phyloP scores from a whole-genome alignment of 2,113 vertebrate genomes.

The Burhinus bistriatus region DNA sequence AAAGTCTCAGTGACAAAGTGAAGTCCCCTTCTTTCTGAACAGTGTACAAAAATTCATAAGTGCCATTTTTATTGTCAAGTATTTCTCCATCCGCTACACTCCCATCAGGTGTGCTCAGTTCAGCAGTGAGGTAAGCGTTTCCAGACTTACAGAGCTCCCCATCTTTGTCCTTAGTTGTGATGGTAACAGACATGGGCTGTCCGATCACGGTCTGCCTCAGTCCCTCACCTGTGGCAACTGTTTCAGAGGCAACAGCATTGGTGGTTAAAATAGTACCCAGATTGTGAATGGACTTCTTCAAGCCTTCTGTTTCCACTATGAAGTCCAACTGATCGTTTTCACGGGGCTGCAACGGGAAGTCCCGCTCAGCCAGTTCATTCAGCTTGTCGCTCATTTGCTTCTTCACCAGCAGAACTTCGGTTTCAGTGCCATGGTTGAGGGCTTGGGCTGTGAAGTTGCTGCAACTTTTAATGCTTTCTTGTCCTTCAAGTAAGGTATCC shows the following conservation, averaged over 20 bases:
- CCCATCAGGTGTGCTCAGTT: slow-evolving; percentile 85
- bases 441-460: slow-evolving; percentile 94
- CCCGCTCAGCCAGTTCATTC: slow-evolving; percentile 81
- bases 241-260: slow-evolving; percentile 91
- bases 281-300: slow-evolving; percentile 97
- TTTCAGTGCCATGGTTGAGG: slow-evolving; percentile 90
- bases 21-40: slow-evolving; percentile 90
- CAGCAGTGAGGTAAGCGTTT: slow-evolving; percentile 87
- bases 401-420: slow-evolving; percentile 93
- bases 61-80: slow-evolving; percentile 96
- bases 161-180: slow-evolving; percentile 96
- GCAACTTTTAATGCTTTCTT: slow-evolving; percentile 92
- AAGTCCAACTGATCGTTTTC: slow-evolving; percentile 95
- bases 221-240: slow-evolving; percentile 91
- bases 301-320: slow-evolving; percentile 89
- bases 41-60: slow-evolving; percentile 91
- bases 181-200: slow-evolving; percentile 87
- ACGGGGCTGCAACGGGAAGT: slow-evolving; percentile 88
- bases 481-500: slow-evolving; percentile 87
- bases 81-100: slow-evolving; percentile 87
- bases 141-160: slow-evolving; percentile 94
- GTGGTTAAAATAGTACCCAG: slow-evolving; percentile 92
- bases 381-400: slow-evolving; percentile 97
- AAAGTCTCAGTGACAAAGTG: slow-evolving; percentile 86
- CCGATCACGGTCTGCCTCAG: slow-evolving; percentile 89